Evolutionary conservation across 2,113 vertebrate genomes (phyloP).

Genomic region (Ovibos moschatus): DNA sequence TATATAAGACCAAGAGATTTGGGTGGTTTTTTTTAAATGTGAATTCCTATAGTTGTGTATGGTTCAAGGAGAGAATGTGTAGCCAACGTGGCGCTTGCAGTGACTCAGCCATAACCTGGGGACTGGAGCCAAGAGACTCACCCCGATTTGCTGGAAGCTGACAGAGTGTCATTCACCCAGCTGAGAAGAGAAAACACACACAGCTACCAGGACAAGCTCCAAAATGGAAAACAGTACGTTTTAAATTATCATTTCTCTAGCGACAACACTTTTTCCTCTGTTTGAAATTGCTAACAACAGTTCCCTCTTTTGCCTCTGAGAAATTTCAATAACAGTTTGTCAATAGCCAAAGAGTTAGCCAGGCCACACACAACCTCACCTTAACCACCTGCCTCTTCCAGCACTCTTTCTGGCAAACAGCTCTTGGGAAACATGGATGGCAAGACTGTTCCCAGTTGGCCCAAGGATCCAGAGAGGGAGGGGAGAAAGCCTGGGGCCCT

Average conservation of each 20-base stretch:
- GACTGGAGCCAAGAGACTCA: constrained; percentile 18
- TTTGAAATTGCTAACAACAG: constrained; percentile 43
- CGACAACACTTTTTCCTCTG: constrained; percentile 22
- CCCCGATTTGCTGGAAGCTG: constrained; percentile 52
- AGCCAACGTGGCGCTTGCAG: not conserved
- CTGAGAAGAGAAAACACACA: constrained; percentile 27
- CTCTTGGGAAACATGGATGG: constrained; percentile 4
- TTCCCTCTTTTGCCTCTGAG: constrained; percentile 7
- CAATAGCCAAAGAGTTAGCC: not conserved
- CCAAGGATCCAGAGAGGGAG: not conserved
- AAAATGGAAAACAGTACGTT: constrained; percentile 39
- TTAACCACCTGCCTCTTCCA: not conserved
- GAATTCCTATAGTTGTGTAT: not conserved
- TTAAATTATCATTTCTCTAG: constrained; percentile 36
- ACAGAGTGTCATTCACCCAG: constrained; percentile 24
- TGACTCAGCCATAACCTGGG: constrained; percentile 24
- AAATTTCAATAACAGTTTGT: constrained; percentile 39
- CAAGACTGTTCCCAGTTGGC: not conserved
- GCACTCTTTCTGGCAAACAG: not conserved
- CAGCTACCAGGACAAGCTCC: constrained; percentile 31
- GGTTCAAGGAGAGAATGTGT: not conserved
- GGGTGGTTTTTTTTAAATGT: not conserved
- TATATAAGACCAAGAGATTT: not conserved
- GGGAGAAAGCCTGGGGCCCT: not conserved
- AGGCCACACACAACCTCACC: not conserved